Percentiles rank a stretch among this genome's conserved stretches.
Conservation (phyloP, 2,113 vertebrate species). For the Austrofundulus limnaeus region DNA sequence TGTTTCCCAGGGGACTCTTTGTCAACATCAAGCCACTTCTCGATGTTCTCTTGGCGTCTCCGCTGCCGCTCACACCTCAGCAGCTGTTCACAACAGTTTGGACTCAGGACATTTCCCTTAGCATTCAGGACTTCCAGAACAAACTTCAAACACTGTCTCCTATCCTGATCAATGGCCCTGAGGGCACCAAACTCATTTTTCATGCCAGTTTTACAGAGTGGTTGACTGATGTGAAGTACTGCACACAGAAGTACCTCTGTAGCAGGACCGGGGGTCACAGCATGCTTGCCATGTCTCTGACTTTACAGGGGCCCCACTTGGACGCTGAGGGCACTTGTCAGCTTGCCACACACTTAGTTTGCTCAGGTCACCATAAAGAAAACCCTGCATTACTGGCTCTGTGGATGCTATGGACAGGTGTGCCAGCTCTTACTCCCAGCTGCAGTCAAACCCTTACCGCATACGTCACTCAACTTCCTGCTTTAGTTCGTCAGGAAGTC, state of each 20-base stretch:
- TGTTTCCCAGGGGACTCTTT: slow-evolving; percentile 80
- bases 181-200: slow-evolving; percentile 76
- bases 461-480: slow-evolving; percentile 46
- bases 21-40: slow-evolving; percentile 74
- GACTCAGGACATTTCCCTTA: slow-evolving; percentile 68
- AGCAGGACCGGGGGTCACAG: slow-evolving; percentile 77
- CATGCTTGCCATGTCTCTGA: slow-evolving; percentile 80
- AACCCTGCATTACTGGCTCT: slow-evolving; percentile 76
- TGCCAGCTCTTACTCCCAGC: slow-evolving; percentile 53
- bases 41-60: slow-evolving; percentile 76
- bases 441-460: slow-evolving; percentile 5
- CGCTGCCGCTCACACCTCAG: slow-evolving; percentile 63
- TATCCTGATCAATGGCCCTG: slow-evolving; percentile 71
- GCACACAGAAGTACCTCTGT: slow-evolving; percentile 84
- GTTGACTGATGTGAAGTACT: slow-evolving; percentile 84
- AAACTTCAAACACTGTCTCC: slow-evolving; percentile 69
- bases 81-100: slow-evolving; percentile 72
- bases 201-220: slow-evolving; percentile 85
- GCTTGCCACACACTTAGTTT: slow-evolving; percentile 75
- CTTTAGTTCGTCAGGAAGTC: slow-evolving; percentile 73
- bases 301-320: slow-evolving; percentile 63
- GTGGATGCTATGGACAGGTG: slow-evolving; percentile 78
- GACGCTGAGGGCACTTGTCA: slow-evolving; percentile 69
- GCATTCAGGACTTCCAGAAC: slow-evolving; percentile 69
- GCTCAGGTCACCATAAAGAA: slow-evolving; percentile 71